phyloP scores from a whole-genome alignment of 1,140 invertebrate genomes.

The Phenacoccus solenopsis region DNA sequence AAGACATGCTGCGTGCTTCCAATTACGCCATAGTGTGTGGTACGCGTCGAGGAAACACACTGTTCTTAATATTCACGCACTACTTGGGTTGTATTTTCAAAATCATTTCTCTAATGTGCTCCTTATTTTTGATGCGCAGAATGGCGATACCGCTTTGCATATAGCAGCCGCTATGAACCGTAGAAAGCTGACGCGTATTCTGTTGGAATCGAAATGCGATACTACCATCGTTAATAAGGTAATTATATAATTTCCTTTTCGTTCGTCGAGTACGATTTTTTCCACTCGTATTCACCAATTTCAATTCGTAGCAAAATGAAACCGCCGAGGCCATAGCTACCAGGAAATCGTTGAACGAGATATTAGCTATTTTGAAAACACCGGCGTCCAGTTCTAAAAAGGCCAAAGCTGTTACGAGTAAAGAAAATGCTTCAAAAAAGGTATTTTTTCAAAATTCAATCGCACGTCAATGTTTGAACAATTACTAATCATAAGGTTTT shows the following conservation, averaged over 20 bases:
- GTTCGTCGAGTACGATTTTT: neutral
- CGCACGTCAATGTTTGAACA: neutral
- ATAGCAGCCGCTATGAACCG: slow-evolving; percentile 87
- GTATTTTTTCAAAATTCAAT: neutral
- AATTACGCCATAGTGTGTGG: neutral
- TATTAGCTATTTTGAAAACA: slow-evolving; percentile 55
- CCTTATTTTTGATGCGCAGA: slow-evolving; percentile 38
- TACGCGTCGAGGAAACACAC: neutral
- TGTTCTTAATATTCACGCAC: neutral
- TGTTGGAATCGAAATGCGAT: slow-evolving; percentile 75
- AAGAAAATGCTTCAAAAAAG: neutral
- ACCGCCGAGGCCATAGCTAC: slow-evolving; percentile 79
- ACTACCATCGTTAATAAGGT: slow-evolving; percentile 67
- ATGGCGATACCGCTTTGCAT: slow-evolving; percentile 87
- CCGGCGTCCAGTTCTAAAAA: slow-evolving; percentile 9
- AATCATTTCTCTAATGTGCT: neutral
- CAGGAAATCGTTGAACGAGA: slow-evolving; percentile 71
- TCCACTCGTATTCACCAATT: neutral
- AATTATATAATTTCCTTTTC: slow-evolving; percentile 23
- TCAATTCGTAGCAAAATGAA: slow-evolving; percentile 62
- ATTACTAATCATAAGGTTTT: neutral
- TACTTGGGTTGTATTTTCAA: neutral
- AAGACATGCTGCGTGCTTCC: neutral
- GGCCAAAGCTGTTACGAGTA: neutral
- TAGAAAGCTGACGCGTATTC: slow-evolving; percentile 78